Evolutionary conservation across 1,140 invertebrate species (phyloP).

Genomic region (Ylistrum balloti): DNA sequence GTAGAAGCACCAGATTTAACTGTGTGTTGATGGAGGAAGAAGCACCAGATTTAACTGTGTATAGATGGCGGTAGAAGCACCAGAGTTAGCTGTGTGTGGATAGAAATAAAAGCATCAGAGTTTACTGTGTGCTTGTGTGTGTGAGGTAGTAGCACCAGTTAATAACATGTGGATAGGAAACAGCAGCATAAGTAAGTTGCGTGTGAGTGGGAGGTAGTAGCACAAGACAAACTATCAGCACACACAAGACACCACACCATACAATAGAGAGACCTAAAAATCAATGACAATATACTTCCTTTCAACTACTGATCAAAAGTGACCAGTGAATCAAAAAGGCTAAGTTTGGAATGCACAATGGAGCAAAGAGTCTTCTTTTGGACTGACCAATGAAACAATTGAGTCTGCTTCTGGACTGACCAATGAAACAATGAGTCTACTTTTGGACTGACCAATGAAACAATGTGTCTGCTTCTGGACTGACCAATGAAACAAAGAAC

Average conservation of each 20-base stretch:
- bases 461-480: background rate
- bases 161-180: background rate
- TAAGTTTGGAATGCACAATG: background rate
- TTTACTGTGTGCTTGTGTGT: no score
- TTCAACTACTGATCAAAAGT: background rate
- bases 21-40: no score
- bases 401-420: background rate
- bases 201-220: background rate
- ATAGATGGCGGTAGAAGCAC: no score
- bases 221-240: background rate
- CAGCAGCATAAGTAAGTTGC: background rate
- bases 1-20: no score
- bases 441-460: background rate
- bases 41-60: no score
- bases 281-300: background rate
- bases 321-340: background rate
- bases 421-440: background rate
- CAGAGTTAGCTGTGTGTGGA: no score
- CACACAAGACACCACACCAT: background rate
- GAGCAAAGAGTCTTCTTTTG: background rate
- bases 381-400: background rate
- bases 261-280: background rate
- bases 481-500: background rate
- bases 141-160: no score
- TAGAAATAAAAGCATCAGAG: no score